Percentiles rank a stretch among this genome's conserved stretches.
phyloP scores from a whole-genome alignment of 2,113 vertebrate genomes.

The Anhinga rufa region DNA sequence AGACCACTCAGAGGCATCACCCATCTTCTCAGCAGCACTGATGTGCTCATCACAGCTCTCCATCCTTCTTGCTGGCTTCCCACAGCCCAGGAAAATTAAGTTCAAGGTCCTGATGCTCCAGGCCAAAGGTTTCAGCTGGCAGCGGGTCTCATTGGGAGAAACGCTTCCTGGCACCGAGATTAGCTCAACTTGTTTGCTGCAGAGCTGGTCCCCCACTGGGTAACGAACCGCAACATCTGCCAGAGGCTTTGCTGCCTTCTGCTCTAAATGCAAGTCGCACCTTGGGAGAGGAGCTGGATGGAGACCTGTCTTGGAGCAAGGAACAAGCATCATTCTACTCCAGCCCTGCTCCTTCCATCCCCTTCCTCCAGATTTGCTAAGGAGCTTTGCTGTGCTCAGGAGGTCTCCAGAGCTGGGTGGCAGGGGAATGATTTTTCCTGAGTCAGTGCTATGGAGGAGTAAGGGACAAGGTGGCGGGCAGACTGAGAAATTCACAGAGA shows the following conservation, averaged over 20 bases:
- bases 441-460: neutral
- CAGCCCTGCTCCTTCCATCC: neutral
- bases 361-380: neutral
- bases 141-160: accelerated
- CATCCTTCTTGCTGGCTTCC: neutral
- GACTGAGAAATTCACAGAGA: neutral
- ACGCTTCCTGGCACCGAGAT: accelerated
- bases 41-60: neutral
- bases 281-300: neutral
- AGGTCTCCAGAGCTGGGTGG: neutral
- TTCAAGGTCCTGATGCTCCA: neutral
- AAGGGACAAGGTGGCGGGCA: neutral
- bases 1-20: neutral
- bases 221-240: neutral
- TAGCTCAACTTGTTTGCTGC: neutral
- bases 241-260: neutral
- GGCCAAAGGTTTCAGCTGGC: neutral
- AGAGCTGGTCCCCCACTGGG: neutral
- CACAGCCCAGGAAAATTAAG: neutral
- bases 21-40: neutral
- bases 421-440: neutral
- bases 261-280: neutral
- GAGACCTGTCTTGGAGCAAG: neutral
- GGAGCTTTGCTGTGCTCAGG: neutral
- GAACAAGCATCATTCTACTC: neutral